Conservation (phyloP, 2,797 vertebrate species). For the Amphiprion clarkii region DNA sequence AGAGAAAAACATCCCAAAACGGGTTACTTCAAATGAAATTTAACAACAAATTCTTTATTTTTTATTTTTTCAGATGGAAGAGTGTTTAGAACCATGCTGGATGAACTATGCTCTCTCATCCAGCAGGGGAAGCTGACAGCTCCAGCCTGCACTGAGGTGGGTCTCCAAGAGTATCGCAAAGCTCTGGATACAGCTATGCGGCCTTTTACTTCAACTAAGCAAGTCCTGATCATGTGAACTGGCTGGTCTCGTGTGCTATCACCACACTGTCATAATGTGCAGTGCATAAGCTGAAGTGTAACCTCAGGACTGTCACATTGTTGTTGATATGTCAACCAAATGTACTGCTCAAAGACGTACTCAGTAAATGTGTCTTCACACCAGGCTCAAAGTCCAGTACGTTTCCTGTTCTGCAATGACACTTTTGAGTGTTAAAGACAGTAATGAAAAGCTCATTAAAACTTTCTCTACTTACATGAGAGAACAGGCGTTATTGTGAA, state of each 20-base stretch:
- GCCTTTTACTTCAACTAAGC: slow-evolving; percentile 91
- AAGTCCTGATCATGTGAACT: slow-evolving; percentile 91
- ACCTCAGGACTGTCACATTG: not conserved
- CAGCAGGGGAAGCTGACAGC: slow-evolving; percentile 85
- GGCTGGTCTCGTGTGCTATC: not conserved
- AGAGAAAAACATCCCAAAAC: not conserved
- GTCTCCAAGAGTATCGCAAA: slow-evolving; percentile 84
- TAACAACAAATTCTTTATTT: not conserved
- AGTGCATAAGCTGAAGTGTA: not conserved
- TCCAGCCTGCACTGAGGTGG: slow-evolving; percentile 86
- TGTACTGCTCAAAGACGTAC: not conserved
- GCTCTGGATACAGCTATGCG: slow-evolving; percentile 88
- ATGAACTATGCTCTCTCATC: slow-evolving; percentile 88
- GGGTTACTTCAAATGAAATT: not conserved
- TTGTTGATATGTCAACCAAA: not conserved
- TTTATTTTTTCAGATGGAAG: slow-evolving; percentile 64
- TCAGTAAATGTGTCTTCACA: slow-evolving; percentile 56
- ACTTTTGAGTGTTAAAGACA: slow-evolving; percentile 23
- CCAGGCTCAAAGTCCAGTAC: slow-evolving; percentile 52
- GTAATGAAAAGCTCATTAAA: slow-evolving; percentile 29
- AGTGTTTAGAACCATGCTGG: slow-evolving; percentile 85
- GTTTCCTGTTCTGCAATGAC: slow-evolving; percentile 16
- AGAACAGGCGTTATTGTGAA: slow-evolving; percentile 7
- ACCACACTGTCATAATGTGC: not conserved
- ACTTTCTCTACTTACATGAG: not conserved